Conservation (phyloP, 1,140 invertebrate genomes). For the Homarus americanus region DNA sequence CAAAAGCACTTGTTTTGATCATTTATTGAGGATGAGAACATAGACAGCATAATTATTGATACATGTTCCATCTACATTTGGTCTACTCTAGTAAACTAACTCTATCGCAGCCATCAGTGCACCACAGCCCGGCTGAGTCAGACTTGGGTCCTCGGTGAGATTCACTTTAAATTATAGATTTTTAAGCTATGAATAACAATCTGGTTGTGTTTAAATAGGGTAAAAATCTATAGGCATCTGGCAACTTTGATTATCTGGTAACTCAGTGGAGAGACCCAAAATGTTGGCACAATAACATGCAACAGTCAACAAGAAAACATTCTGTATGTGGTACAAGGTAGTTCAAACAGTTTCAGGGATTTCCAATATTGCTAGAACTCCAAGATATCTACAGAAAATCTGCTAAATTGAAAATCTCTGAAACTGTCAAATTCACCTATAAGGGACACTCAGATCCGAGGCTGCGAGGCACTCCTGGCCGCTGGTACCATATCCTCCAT, state of each 20-base stretch:
- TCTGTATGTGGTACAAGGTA: slow-evolving; percentile 62
- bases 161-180: slow-evolving; percentile 64
- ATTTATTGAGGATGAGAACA: slow-evolving; percentile 73
- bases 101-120: slow-evolving; percentile 70
- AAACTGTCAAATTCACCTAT: slow-evolving; percentile 43
- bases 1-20: slow-evolving; percentile 57
- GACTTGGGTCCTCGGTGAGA: slow-evolving; percentile 66
- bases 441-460: slow-evolving; percentile 59
- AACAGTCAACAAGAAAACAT: slow-evolving; percentile 72
- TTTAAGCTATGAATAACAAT: slow-evolving; percentile 69
- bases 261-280: slow-evolving; percentile 64
- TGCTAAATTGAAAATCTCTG: slow-evolving; percentile 50
- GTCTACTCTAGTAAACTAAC: slow-evolving; percentile 71
- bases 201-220: slow-evolving; percentile 67
- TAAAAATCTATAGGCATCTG: slow-evolving; percentile 73
- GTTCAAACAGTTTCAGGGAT: slow-evolving; percentile 45
- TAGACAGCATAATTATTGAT: slow-evolving; percentile 73
- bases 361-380: slow-evolving; percentile 52
- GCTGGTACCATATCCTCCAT: slow-evolving; percentile 72
- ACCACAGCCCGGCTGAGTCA: slow-evolving; percentile 61
- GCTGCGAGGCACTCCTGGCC: slow-evolving; percentile 67
- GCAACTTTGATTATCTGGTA: slow-evolving; percentile 71
- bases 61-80: slow-evolving; percentile 72
- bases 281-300: slow-evolving; percentile 72
- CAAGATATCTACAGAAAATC: slow-evolving; percentile 67